Percentiles rank a stretch among this genome's conserved stretches.
phyloP scores from a whole-genome alignment of 2,797 vertebrate species.

The Cyclura pinguis region DNA sequence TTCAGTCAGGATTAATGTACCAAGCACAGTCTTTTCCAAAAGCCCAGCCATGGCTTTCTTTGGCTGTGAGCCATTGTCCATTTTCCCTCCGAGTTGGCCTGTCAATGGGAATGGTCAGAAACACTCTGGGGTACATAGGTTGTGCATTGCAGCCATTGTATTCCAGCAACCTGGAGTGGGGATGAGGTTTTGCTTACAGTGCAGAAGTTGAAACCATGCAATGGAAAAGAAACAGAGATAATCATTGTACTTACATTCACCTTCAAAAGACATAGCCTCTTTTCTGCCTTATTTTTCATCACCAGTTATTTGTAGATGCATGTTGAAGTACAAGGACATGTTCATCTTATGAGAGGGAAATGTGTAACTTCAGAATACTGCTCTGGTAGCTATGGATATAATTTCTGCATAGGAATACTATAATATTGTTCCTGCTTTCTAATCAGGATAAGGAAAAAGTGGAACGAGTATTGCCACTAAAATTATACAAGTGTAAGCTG shows the following conservation, averaged over 20 bases:
- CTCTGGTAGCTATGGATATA: neutral
- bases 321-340: neutral
- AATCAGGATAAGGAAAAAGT: neutral
- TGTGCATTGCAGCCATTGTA: neutral
- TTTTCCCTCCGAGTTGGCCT: neutral
- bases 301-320: neutral
- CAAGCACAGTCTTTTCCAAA: neutral
- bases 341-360: neutral
- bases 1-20: neutral
- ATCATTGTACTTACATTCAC: neutral
- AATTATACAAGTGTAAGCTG: neutral
- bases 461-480: neutral
- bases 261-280: neutral
- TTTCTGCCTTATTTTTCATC: neutral
- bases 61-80: neutral
- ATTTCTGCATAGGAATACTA: neutral
- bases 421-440: neutral
- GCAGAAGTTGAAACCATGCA: neutral
- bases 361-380: neutral
- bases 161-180: neutral
- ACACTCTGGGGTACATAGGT: neutral
- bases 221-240: constrained; percentile 12
- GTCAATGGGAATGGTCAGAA: constrained; percentile 4
- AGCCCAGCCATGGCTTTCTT: constrained; percentile 3
- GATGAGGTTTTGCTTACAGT: neutral